Conservation (phyloP, 2,113 vertebrate genomes). For the Catharus bicknelli region DNA sequence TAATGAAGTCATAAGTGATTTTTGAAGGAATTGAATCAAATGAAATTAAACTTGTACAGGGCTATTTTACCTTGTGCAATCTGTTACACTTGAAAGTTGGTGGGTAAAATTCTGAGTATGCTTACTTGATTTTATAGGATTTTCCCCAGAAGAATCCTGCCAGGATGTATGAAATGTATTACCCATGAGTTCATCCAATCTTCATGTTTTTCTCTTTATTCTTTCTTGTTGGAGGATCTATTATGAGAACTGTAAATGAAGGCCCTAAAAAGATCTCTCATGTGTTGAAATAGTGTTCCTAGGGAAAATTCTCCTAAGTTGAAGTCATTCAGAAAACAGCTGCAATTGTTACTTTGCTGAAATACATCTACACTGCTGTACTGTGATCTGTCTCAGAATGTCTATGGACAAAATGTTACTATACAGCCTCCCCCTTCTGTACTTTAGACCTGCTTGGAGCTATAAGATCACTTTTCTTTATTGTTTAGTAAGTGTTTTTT, state of each 20-base stretch:
- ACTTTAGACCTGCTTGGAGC: slow-evolving; percentile 54
- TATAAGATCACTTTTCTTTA: slow-evolving; percentile 67
- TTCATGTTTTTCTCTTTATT: slow-evolving; percentile 35
- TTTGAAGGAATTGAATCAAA: slow-evolving; percentile 1
- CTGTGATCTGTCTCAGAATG: slow-evolving; percentile 50
- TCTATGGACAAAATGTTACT: slow-evolving; percentile 38
- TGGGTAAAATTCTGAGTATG: background rate
- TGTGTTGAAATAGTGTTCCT: slow-evolving; percentile 57
- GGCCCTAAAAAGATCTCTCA: slow-evolving; percentile 35
- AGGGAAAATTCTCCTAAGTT: slow-evolving; percentile 60
- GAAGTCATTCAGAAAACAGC: slow-evolving; percentile 68
- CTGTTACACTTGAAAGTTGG: background rate
- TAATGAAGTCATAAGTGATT: background rate
- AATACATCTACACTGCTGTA: slow-evolving; percentile 15
- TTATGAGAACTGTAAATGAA: slow-evolving; percentile 47
- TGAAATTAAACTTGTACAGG: background rate
- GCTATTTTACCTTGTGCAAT: background rate
- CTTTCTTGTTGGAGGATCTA: slow-evolving; percentile 23
- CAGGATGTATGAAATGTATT: background rate
- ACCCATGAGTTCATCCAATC: background rate
- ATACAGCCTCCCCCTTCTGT: background rate
- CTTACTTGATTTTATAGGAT: slow-evolving; percentile 12
- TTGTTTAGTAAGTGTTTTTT: slow-evolving; percentile 73
- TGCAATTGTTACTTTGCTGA: slow-evolving; percentile 47
- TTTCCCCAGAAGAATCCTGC: slow-evolving; percentile 4